Evolutionary conservation across 1,140 invertebrate species (phyloP).

Genomic region (Phocides pigmalion): DNA sequence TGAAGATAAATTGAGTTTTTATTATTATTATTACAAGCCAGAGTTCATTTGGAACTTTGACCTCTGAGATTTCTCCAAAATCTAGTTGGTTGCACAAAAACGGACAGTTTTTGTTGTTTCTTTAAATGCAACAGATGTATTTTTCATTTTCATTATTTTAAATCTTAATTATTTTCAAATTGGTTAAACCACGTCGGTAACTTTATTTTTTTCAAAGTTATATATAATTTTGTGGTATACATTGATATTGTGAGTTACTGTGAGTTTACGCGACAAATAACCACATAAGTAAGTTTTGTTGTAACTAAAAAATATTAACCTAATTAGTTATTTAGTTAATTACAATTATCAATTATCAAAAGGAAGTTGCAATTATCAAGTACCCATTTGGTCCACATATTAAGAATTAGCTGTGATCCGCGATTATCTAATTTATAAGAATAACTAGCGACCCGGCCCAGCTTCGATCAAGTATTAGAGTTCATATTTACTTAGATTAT

Average conservation of each 20-base stretch:
- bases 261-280: neutral
- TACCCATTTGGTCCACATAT: no score
- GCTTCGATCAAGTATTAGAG: no score
- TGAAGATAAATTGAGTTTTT: no score
- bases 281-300: neutral
- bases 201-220: neutral
- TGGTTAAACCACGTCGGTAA: neutral
- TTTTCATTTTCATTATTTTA: constrained; percentile 35
- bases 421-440: no score
- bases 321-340: no score
- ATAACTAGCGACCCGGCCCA: no score
- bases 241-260: neutral
- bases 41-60: constrained; percentile 19
- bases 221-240: neutral
- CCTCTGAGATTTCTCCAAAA: constrained; percentile 40
- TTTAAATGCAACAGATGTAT: constrained; percentile 39
- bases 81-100: constrained; percentile 51
- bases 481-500: no score
- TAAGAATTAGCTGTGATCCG: no score
- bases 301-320: no score
- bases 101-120: constrained; percentile 64
- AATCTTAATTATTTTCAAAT: neutral
- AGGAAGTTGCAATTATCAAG: no score
- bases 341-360: no score
- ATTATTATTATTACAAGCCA: no score